Evolutionary conservation across 2,888 invertebrate species (phyloP), one percentile per base, ranked within the genome.

Genomic region (Cordilura impudica): DNA sequence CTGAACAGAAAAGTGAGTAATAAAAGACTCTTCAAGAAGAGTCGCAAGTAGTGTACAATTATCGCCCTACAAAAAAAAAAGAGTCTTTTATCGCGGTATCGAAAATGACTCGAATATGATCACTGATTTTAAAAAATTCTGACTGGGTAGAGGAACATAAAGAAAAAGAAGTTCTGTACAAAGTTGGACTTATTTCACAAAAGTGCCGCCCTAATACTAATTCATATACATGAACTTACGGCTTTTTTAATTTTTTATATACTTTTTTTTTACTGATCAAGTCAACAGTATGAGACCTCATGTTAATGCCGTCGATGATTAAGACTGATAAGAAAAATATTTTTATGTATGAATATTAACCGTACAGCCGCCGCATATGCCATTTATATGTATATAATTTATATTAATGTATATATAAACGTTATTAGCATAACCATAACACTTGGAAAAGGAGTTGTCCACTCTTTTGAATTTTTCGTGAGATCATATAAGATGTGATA

Each of bases 241-340:
- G n/a, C n/a, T 83, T 18, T 58, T 10, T 35, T 51, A 16, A 67
- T 67, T 53, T 53, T 45, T 31, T 63, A 72, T 61, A 66, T 63
- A 49, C 63, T 67, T 35, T 73, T 54, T 16, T 58, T 43, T 19
- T 58, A 67, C 45, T 67, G 54, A 43, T 49, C 49, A 43, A 65
- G 31, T 47, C 65, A 60, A 65, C 45, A 26, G 47, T 61, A 67
- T 58, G 54, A 26, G 53, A 61, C 47, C 66, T 39, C 66, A 39
- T 61, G 51, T 78, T 79, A 69, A 72, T 71, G 35, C 61, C 77
- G 51, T 51, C 82, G 85, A 87, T 87, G 83, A 84, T 86, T 85
- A 84, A 84, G 83, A 84, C 82, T 87, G 87, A 87, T 87, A 87
- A 87, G 83, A 81, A 78, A 87, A 87, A 85, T 85, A 86, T 87